Conservation (phyloP, 1,140 invertebrate species). For the Nebria ingens region DNA sequence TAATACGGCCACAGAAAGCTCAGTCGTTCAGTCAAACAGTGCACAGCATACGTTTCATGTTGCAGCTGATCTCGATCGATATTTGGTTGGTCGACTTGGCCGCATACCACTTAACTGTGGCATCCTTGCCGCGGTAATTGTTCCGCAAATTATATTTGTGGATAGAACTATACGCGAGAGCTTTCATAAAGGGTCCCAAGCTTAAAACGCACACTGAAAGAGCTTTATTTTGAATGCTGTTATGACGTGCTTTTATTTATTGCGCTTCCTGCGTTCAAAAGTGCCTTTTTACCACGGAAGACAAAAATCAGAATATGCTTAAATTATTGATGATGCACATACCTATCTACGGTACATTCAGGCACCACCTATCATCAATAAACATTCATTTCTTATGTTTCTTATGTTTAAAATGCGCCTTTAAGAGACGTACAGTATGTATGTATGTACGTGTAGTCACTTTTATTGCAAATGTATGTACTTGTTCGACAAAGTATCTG, state of each 20-base stretch:
- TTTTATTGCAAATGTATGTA: too few relatives aligned
- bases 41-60: conserved; percentile 15
- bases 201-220: not conserved
- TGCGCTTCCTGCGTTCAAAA: not conserved
- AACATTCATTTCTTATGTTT: too few relatives aligned
- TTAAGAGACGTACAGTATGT: too few relatives aligned
- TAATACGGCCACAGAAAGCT: conserved; percentile 31
- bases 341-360: too few relatives aligned
- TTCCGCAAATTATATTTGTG: conserved; percentile 32
- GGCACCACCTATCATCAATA: too few relatives aligned
- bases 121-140: conserved; percentile 30
- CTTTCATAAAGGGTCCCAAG: conserved; percentile 18
- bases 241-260: conserved; percentile 8
- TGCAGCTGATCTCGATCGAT: not conserved
- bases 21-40: conserved; percentile 17
- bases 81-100: not conserved
- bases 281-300: not conserved
- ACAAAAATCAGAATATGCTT: not conserved
- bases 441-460: too few relatives aligned
- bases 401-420: too few relatives aligned
- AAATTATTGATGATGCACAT: too few relatives aligned
- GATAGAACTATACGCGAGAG: conserved; percentile 25
- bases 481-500: too few relatives aligned
- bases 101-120: conserved; percentile 27
- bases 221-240: not conserved